Percentiles rank a stretch among this genome's conserved stretches.
Conservation (phyloP, 2,113 vertebrate species). For the Pedetes capensis region DNA sequence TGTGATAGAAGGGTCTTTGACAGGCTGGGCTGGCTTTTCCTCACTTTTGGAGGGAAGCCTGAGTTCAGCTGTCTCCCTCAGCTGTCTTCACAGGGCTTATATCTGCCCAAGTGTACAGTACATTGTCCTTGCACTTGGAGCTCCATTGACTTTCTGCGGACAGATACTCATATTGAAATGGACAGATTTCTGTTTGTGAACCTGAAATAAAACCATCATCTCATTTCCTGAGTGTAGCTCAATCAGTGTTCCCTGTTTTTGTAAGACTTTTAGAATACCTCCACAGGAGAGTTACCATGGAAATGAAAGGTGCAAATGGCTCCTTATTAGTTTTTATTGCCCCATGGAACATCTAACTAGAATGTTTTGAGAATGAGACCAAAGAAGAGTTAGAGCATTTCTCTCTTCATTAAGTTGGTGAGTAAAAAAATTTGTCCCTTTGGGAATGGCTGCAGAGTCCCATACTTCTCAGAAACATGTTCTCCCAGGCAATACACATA, state of each 20-base stretch:
- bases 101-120: not conserved
- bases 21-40: not conserved
- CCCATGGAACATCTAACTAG: not conserved
- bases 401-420: slow-evolving; percentile 26
- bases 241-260: slow-evolving; percentile 19
- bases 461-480: not conserved
- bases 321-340: slow-evolving; percentile 56
- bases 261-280: slow-evolving; percentile 48
- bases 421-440: not conserved
- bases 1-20: not conserved
- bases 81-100: not conserved
- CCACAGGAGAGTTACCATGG: slow-evolving; percentile 47
- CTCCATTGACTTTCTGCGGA: not conserved
- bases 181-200: slow-evolving; percentile 31
- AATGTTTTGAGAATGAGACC: slow-evolving; percentile 31
- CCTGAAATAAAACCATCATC: slow-evolving; percentile 45
- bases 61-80: not conserved
- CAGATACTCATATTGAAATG: not conserved
- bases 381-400: slow-evolving; percentile 47
- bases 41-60: not conserved
- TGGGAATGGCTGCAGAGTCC: not conserved
- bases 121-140: not conserved
- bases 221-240: slow-evolving; percentile 59
- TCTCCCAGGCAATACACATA: not conserved
- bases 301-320: slow-evolving; percentile 32